Base-by-base conservation (phyloP, 1,140 invertebrate species). In the Gonatopus flavifemur region DNA sequence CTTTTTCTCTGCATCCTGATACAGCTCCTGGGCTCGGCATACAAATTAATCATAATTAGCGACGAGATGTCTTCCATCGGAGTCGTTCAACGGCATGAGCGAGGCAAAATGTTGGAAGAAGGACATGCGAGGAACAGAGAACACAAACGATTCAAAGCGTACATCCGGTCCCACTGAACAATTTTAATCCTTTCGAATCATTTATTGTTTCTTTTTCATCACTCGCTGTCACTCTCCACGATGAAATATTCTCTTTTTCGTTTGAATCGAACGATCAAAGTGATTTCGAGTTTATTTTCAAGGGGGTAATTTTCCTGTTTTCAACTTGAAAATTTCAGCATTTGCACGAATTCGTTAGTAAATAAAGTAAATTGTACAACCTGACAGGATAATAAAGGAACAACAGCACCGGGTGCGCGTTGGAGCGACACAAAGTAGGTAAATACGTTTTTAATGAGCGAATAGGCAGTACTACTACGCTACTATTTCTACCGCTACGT, bases 21-120 rank as follows among this genome's bases (percentile, higher is more conserved):
- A 55, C 57, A 55, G 55, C 55, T 59, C 48, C 45, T 43, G 47
- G 35, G 40, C 59, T 55, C 57, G 18, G 52, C 60, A 59, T 54
- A 43, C 57, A 55, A 67, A 67, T 67, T 67, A 67, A 67, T 67
- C 66, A 67, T 67, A 67, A 67, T 67, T 67, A 67, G 64, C 62
- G 62, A 52, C 50, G 53, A 62, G 55, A 55, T 58, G 64, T 64
- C 56, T 61, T 66, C 57, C 59, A 54, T 58, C 59, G 59, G 57
- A 62, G 51, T 52, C 52, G 47, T 61, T 46, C 43, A 24, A 13
- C 41, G 32, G 18, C 10, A 21, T 6, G 30, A 36, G 24, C 38
- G 12, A 21, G 16, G 13, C 20, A 28, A 52, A 21, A 16, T 19
- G 2, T 22, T 32, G 31, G n/a, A 15, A 19, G 15, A 35, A 25